Base-by-base conservation (phyloP, 2,797 vertebrate species). In the Gila robusta region DNA sequence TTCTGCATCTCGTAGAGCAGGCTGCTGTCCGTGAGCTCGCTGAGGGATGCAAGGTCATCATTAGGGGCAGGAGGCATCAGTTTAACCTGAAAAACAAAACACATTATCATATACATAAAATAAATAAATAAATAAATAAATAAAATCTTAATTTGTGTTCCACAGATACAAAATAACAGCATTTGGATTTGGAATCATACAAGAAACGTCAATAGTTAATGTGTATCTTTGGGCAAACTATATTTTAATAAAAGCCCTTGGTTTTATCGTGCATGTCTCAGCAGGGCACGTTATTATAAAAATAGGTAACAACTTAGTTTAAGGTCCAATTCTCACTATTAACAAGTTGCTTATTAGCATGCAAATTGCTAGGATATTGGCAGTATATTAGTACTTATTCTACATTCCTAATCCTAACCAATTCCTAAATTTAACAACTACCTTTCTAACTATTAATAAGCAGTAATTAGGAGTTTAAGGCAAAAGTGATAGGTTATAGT, bases 1-100 rank as follows among this genome's bases (percentile, higher is more conserved):
- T 99, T 99, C 93, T 99, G 98, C 93, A 99, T 98, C 92, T 99
- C 98, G 21, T 99, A 99, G 32, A 99, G 97, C 28, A 99, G 95
- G 90, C 97, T 98, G 95, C 97, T 96, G 86, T 98, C 96, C 0
- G 96, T 98, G 44, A 99, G 96, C 91, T 99, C 97, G 7, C 96
- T 99, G 93, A 99, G 96, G 7, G 98, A 98, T 0, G 98, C 97
- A 83, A 99, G 95, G 94, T 99, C 98, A 9, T 99, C 98, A 9
- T 96, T 99, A 21, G 98, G 98, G 7, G 98, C 98, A 0, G 98
- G 97, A 87, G 98, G 98, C 96, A 97, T 97, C 74, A 99, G 92
- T 84, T 98, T 97, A 81, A 98, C 95, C 98, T 99, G 90, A 56
- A 82, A 79, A 10, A 81, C 10, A 88, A 81, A 62, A 44, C 5